These are phyloP conservation scores for Lithobates pipiens DNA, from an alignment of 2,797 vertebrate species.

Conservation along the genomic window DNA sequence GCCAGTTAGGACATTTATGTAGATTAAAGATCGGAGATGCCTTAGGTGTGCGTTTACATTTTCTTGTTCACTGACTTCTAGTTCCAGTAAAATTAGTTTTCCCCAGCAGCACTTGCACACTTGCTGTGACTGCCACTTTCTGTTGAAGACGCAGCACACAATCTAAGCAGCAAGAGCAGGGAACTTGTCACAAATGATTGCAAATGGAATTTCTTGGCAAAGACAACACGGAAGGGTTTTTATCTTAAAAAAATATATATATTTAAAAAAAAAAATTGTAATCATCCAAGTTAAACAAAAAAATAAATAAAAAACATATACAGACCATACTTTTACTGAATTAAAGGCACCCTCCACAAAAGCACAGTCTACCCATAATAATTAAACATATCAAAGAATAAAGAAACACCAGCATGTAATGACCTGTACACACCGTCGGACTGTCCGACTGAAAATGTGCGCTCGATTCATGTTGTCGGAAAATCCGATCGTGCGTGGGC, in stretches of 20 bases:
- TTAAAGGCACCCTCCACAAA: too few species aligned
- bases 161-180: slow-evolving; percentile 67
- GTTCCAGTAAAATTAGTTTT: slow-evolving; percentile 71
- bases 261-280: neutral
- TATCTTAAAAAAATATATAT: neutral
- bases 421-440: too few species aligned
- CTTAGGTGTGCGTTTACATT: slow-evolving; percentile 66
- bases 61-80: slow-evolving; percentile 70
- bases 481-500: too few species aligned
- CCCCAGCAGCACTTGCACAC: slow-evolving; percentile 67
- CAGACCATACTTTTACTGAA: too few species aligned
- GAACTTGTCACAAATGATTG: slow-evolving; percentile 71
- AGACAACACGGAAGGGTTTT: slow-evolving; percentile 56
- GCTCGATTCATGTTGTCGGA: too few species aligned
- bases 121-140: slow-evolving; percentile 73
- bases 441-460: too few species aligned
- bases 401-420: too few species aligned
- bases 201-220: slow-evolving; percentile 64
- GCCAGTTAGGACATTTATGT: slow-evolving; percentile 67
- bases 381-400: too few species aligned
- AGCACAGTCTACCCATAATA: too few species aligned
- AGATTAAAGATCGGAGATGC: slow-evolving; percentile 68
- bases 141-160: slow-evolving; percentile 69
- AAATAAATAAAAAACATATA: neutral
- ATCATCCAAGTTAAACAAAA: neutral